phyloP scores from a whole-genome alignment of 35 echinoderm and acorn worm genomes.

The Ophiothrix spiculata region DNA sequence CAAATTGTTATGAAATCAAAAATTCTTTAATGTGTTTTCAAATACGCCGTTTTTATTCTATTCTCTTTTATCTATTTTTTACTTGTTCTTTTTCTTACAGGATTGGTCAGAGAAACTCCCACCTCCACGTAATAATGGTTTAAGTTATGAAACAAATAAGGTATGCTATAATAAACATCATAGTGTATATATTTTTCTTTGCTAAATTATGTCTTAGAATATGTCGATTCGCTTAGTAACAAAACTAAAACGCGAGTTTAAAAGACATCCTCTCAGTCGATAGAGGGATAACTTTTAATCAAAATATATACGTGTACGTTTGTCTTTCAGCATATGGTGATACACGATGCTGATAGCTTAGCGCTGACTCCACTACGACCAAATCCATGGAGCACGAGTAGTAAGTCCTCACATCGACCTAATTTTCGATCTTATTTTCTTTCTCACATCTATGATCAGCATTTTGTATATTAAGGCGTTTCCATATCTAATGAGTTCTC shows the following conservation, averaged over 20 bases:
- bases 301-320: background rate
- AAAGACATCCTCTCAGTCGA: background rate
- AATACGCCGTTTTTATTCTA: background rate
- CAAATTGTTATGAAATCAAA: background rate
- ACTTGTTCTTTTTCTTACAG: background rate
- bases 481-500: background rate
- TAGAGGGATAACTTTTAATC: too few relatives aligned
- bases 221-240: background rate
- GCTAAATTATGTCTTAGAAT: background rate
- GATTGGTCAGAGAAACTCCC: constrained; percentile 77
- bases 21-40: background rate
- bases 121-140: constrained; percentile 62
- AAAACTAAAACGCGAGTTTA: background rate
- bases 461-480: background rate
- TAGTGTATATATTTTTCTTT: background rate
- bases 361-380: constrained; percentile 55
- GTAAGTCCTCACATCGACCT: constrained; percentile 15
- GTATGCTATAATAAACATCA: constrained; percentile 10
- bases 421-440: background rate
- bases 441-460: background rate
- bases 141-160: constrained; percentile 33
- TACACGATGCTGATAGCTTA: constrained; percentile 46
- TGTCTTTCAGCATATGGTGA: constrained; percentile 48
- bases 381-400: constrained; percentile 57
- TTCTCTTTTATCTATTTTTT: background rate